Percentiles rank a stretch among this genome's conserved stretches.
Evolutionary conservation across 2,797 vertebrate genomes (phyloP).

Genomic region (Melanogrammus aeglefinus): DNA sequence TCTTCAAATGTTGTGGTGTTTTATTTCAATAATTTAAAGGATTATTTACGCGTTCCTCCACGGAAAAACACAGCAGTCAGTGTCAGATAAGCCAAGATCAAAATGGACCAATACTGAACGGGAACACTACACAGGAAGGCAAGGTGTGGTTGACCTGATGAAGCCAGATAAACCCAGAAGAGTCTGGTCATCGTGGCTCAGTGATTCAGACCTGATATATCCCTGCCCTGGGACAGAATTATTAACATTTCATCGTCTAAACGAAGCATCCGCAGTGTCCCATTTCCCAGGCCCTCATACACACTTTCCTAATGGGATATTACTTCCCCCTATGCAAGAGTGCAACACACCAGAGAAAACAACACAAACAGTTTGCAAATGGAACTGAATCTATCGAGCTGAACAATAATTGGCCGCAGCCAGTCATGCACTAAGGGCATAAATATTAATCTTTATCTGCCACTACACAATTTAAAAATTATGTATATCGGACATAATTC

Average conservation of each 20-base stretch:
- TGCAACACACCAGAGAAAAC: constrained; percentile 19
- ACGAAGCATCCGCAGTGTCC: constrained; percentile 68
- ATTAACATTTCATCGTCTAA: constrained; percentile 76
- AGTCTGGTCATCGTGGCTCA: constrained; percentile 51
- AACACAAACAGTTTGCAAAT: background rate
- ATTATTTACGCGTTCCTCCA: background rate
- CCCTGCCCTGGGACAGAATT: constrained; percentile 69
- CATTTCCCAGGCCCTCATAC: constrained; percentile 60
- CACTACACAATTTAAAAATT: constrained; percentile 61
- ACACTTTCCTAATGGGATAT: constrained; percentile 35
- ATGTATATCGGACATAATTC: constrained; percentile 68
- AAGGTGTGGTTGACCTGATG: constrained; percentile 30
- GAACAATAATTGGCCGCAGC: background rate
- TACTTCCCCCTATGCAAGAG: constrained; percentile 44
- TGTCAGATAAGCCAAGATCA: background rate
- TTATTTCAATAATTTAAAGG: background rate
- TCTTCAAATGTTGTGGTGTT: background rate
- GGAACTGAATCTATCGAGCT: background rate
- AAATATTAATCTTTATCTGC: constrained; percentile 49
- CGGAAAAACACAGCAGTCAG: background rate
- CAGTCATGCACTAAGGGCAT: background rate
- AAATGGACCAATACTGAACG: constrained; percentile 2
- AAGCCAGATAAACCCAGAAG: background rate
- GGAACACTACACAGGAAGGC: background rate
- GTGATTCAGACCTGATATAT: constrained; percentile 68